Evolutionary conservation across 2,797 vertebrate species (phyloP).

Genomic region (Oreonectes daqikongensis): DNA sequence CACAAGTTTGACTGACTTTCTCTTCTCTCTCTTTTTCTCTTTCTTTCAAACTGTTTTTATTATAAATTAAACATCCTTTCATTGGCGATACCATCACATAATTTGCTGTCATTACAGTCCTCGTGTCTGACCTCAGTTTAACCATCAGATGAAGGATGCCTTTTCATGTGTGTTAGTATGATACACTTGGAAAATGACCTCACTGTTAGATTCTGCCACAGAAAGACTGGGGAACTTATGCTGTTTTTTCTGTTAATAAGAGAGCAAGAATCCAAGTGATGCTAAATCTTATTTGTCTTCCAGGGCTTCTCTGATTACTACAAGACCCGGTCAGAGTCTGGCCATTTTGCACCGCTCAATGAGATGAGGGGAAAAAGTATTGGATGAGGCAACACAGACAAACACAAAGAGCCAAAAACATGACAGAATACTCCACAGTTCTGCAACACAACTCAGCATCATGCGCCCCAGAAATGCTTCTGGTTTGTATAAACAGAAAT

Average conservation of each 20-base stretch:
- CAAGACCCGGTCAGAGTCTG: conserved; percentile 45
- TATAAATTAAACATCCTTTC: conserved; percentile 35
- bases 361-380: conserved; percentile 18
- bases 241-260: conserved; percentile 54
- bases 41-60: conserved; percentile 3
- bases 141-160: conserved; percentile 31
- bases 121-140: conserved; percentile 29
- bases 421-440: neutral
- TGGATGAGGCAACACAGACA: conserved; percentile 45
- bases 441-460: conserved; percentile 13
- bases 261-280: conserved; percentile 52
- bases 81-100: conserved; percentile 3
- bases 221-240: conserved; percentile 43
- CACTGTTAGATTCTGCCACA: conserved; percentile 56
- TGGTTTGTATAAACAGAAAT: too few relatives aligned
- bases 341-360: conserved; percentile 48
- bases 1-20: neutral
- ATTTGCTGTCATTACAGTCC: neutral
- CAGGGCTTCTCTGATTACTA: conserved; percentile 53
- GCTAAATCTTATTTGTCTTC: conserved; percentile 63
- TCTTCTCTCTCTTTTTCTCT: neutral
- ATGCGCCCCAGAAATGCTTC: neutral
- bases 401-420: conserved; percentile 50
- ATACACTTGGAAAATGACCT: conserved; percentile 57
- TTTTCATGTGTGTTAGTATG: conserved; percentile 31